Base-by-base conservation (phyloP, 2,113 vertebrate genomes). In the Clupea harengus region DNA sequence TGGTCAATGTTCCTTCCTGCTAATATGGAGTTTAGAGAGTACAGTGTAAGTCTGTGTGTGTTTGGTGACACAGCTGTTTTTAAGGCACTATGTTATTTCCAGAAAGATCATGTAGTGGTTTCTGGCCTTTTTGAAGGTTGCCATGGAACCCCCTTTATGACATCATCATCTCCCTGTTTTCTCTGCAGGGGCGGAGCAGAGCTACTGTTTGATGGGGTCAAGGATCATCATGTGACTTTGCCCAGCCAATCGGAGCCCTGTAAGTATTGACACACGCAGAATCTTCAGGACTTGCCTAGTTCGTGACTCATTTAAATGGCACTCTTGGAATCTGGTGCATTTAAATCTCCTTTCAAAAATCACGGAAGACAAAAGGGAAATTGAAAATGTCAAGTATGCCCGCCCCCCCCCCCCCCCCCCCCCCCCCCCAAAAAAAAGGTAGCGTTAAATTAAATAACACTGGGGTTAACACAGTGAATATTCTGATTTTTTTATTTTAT, bases 121-220 rank as follows among this genome's bases (percentile, higher is more conserved):
- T 60, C 47, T 32, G 67, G 50, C 78, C 67, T 9, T 45, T 39
- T 47, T 86, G 82, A 78, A 28, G 32, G 32, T 78, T 39, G 32
- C 32, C 72, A 78, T 39, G 72, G 32, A 32, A 15, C 72, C 67
- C 72, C 72, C 32, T 39, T 78, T 78, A 32, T 78, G 72, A 78
- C 72, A 78, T 78, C 72, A 72, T 72, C 50, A 0, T 39, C 4
- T 85, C 6, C 45, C 0, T 83, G 32, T 20, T 87, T 94, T 90
- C 46, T 22, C 95, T 95, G 88, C 92, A 99, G 98, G 89, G 98
- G 98, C 54, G 98, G 98, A 85, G 98, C 97, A 2, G 98, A 99
- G 88, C 95, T 99, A 87, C 95, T 99, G 84, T 98, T 99, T 81
- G 92, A 96, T 72, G 97, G 98, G 3, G 91, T 97, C n/a, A 99